Conservation (phyloP, 2,113 vertebrate genomes). For the Paralichthys olivaceus region DNA sequence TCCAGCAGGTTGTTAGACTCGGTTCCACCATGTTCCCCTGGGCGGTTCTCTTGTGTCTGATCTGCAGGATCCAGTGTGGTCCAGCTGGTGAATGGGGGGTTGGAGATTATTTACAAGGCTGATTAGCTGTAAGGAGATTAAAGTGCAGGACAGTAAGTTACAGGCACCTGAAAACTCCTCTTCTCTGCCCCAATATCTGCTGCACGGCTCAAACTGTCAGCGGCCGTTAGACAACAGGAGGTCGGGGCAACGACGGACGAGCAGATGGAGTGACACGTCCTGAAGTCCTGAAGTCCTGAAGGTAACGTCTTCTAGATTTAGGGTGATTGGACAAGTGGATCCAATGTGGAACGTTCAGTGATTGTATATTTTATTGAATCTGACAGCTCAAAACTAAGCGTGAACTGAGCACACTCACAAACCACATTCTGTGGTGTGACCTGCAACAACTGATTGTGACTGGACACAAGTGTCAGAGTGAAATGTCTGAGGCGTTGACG, state of each 20-base stretch:
- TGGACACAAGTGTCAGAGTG: not conserved
- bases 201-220: not conserved
- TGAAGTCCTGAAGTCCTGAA: not conserved
- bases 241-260: too few relatives aligned
- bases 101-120: conserved; percentile 27
- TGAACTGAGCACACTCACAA: too few relatives aligned
- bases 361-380: not conserved
- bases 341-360: too few relatives aligned
- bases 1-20: not conserved
- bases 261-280: not conserved
- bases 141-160: not conserved
- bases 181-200: conserved; percentile 25
- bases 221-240: too few relatives aligned
- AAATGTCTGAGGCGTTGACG: not conserved
- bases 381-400: not conserved
- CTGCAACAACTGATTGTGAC: not conserved
- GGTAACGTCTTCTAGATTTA: not conserved
- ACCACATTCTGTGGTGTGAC: not conserved
- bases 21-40: not conserved
- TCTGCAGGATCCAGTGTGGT: not conserved
- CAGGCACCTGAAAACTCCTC: conserved; percentile 26
- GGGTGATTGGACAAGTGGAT: not conserved
- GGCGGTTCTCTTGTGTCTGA: not conserved
- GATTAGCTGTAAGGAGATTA: conserved; percentile 69
- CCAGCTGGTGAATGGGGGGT: conserved; percentile 5